These are phyloP conservation scores for Heteractis magnifica DNA, from an alignment of 92 coral and sea anemone genomes.

Conservation along the genomic window DNA sequence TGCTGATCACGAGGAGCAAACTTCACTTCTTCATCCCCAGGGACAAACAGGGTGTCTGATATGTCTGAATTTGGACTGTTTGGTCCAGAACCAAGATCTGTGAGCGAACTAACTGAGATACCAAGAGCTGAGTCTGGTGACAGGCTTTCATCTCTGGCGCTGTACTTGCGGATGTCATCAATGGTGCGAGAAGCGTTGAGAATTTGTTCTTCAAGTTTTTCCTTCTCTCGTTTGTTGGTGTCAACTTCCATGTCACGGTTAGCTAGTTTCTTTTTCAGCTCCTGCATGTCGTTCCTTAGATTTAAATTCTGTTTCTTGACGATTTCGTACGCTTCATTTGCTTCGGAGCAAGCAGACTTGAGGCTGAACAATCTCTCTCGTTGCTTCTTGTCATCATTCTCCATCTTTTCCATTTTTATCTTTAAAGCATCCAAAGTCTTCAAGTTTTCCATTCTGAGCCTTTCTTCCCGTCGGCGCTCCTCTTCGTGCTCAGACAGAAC, in stretches of 20 bases:
- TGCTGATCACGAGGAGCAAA: slow-evolving; percentile 26
- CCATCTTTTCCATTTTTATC: slow-evolving; percentile 71
- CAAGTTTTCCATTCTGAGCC: slow-evolving; percentile 82
- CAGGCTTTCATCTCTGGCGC: slow-evolving; percentile 54
- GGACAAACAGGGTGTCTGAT: slow-evolving; percentile 53
- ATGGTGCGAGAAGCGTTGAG: slow-evolving; percentile 80
- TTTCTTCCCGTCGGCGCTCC: slow-evolving; percentile 60
- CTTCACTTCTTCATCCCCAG: slow-evolving; percentile 53
- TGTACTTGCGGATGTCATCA: slow-evolving; percentile 70
- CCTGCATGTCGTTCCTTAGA: slow-evolving; percentile 59
- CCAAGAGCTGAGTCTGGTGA: slow-evolving; percentile 88
- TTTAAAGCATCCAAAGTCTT: slow-evolving; percentile 65
- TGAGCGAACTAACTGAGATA: slow-evolving; percentile 57
- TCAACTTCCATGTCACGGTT: slow-evolving; percentile 58
- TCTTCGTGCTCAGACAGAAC: slow-evolving; percentile 57
- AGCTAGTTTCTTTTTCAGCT: slow-evolving; percentile 48
- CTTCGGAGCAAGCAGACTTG: slow-evolving; percentile 87
- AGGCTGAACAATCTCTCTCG: slow-evolving; percentile 72
- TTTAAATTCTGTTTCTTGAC: slow-evolving; percentile 76
- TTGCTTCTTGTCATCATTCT: slow-evolving; percentile 67
- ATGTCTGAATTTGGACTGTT: slow-evolving; percentile 69
- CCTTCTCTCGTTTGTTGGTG: slow-evolving; percentile 64
- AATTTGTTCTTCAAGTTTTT: slow-evolving; percentile 68
- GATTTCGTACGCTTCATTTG: slow-evolving; percentile 86
- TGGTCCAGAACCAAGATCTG: slow-evolving; percentile 69